Evolutionary conservation across 2,888 invertebrate species (phyloP), one percentile per base, ranked within the genome.

Genomic region (Camponotus fellah): DNA sequence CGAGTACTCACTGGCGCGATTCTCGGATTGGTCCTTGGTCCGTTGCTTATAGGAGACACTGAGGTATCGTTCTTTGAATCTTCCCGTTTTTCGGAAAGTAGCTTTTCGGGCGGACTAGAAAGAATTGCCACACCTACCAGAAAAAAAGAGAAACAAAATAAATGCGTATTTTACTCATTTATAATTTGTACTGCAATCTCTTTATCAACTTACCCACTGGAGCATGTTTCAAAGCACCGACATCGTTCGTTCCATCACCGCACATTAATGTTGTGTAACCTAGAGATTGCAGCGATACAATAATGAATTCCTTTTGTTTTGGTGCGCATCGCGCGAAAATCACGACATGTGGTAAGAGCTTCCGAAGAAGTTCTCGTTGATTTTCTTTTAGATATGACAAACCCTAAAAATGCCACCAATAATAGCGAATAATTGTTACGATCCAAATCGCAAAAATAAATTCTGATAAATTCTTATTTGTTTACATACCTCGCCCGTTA

Each of bases 171-270:
- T 26, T 26, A 21, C 21, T 37, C 5, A 26, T 2, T 49, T 37
- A 2, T n/a, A 69, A 56, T 5, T 69, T 53, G 53, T 68, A 40
- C 4, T 8, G 9, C 10, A 60, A 9, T 14, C 12, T 21, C 26
- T 58, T 69, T 68, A 4, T 66, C 34, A 80, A 92, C 94, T 91
- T 85, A 96, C 97, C 97, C 92, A 98, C 99, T 95, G 99, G 97
- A 49, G 99, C 99, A 95, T 99, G 99, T 95, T 99, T 99, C 72
- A 99, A 95, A 5, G 99, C 99, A 26, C 99, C 99, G 14, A 99
- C 99, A 95, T 99, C 99, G 95, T 99, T 99, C 1, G 99, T 99
- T 79, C 99, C 99, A 95, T 99, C 99, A 2, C 99, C 99, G 94
- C 99, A 99, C 99, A 99, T 99, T 2, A 99, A 96, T 0, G 99